These are phyloP conservation scores for Eupleurogrammus muticus DNA, from an alignment of 2,797 vertebrate species.

Conservation along the genomic window DNA sequence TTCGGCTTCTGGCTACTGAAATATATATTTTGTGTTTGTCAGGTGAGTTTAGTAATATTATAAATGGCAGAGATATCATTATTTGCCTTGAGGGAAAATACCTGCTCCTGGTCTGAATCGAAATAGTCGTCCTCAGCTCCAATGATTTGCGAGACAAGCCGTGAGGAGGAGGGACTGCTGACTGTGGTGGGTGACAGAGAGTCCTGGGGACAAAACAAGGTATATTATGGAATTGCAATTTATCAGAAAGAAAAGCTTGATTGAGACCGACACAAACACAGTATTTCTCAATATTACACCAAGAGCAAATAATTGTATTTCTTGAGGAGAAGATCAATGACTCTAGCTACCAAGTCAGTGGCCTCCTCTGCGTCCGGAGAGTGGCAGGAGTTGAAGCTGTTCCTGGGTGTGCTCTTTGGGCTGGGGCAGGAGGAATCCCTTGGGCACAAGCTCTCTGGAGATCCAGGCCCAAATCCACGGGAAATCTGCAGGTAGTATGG, in stretches of 20 bases:
- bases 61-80: not conserved
- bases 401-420: constrained; percentile 81
- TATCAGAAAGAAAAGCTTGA: not conserved
- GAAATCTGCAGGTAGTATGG: constrained; percentile 63
- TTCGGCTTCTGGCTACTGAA: not conserved
- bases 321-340: not conserved
- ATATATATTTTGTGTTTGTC: not conserved
- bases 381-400: constrained; percentile 84
- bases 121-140: constrained; percentile 97
- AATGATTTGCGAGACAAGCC: constrained; percentile 89
- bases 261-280: not conserved
- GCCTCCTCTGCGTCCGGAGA: constrained; percentile 81
- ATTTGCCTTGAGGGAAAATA: constrained; percentile 54
- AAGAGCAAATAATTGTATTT: not conserved
- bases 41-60: not conserved
- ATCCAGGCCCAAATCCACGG: constrained; percentile 66
- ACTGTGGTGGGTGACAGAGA: constrained; percentile 85
- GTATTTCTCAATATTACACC: not conserved
- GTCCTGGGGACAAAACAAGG: constrained; percentile 80
- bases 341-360: constrained; percentile 79
- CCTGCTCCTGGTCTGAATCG: constrained; percentile 95
- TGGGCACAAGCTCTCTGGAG: constrained; percentile 69
- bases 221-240: not conserved
- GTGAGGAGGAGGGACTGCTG: constrained; percentile 84
- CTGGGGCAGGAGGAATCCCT: constrained; percentile 78